Evolutionary conservation across 2,797 vertebrate species (phyloP).

Genomic region (Clamator glandarius): DNA sequence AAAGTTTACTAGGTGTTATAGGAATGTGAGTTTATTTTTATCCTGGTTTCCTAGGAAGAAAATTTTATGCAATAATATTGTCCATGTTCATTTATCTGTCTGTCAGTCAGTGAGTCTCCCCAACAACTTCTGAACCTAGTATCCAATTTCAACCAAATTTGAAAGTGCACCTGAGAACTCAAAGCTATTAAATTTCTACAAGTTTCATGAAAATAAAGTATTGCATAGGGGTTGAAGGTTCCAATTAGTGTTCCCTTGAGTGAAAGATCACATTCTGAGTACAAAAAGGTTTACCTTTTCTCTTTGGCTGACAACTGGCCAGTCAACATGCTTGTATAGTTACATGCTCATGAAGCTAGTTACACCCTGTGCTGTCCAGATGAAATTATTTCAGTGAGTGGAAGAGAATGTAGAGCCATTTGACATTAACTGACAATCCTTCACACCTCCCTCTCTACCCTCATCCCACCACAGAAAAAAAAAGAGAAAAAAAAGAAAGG

Average conservation of each 20-base stretch:
- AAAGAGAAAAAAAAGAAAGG: too few species aligned
- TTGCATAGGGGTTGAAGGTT: background rate
- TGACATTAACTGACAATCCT: background rate
- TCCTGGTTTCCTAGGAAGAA: background rate
- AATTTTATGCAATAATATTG: background rate
- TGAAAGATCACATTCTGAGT: background rate
- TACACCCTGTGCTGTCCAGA: background rate
- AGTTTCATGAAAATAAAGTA: background rate
- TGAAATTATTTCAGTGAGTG: background rate
- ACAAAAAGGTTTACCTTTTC: background rate
- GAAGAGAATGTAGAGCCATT: background rate
- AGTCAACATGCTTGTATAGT: background rate
- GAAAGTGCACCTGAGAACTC: background rate
- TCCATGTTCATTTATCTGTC: background rate
- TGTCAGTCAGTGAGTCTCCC: background rate
- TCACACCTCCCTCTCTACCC: background rate
- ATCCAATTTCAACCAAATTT: background rate
- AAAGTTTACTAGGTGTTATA: background rate
- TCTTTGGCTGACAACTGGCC: background rate
- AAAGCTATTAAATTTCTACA: background rate
- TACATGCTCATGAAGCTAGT: background rate
- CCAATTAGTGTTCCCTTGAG: background rate
- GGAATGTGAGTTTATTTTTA: slow-evolving; percentile 25
- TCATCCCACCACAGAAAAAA: accelerated
- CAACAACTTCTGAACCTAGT: background rate